Base-by-base conservation (phyloP, 2,113 vertebrate species). In the Laterallus jamaicensis region DNA sequence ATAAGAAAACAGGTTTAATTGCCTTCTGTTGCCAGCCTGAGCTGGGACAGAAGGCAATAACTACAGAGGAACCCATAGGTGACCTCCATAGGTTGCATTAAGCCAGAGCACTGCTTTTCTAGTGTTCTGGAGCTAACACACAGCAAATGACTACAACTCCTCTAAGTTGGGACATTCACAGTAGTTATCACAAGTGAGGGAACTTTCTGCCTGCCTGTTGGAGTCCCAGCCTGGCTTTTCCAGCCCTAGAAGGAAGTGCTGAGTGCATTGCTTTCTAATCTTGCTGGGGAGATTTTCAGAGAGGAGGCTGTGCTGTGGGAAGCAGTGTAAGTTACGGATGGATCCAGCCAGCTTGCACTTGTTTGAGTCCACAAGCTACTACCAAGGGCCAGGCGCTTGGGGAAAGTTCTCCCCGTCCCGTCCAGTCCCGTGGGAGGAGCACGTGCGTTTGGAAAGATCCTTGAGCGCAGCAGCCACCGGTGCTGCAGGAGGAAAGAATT, bases 221-320 rank as follows among this genome's bases (percentile, higher is more conserved):
- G 44, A 87, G 58, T 10, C 62, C 70, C 84, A 69, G 70, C 50
- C 62, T 74, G 62, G 59, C 28, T 82, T 89, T 79, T 84, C 40
- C 44, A 92, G 62, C 86, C 69, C 69, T 90, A 88, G 92, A 92
- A 93, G 74, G 93, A 92, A 79, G 37, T 39, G 22, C 83, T 63
- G 83, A 92, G 66, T 55, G 22, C 25, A 26, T 62, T 50, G 83
- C 39, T 87, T 75, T 94, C 74, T 85, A 67, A 88, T 76, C 88
- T 76, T 39, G 31, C 39, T 4, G 1, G 1, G 3, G 52, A 90
- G 62, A 28, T 66, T 91, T 93, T 70, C 70, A 55, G 79, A 79
- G 55, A 25, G 47, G 37, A 88, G 70, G 58, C 50, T 84, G 49
- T 59, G 24, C 66, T 59, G 13, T 29, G 80, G 58, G 88, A 86